Evolutionary conservation across 2,797 vertebrate genomes (phyloP).

Genomic region (Nasua narica): DNA sequence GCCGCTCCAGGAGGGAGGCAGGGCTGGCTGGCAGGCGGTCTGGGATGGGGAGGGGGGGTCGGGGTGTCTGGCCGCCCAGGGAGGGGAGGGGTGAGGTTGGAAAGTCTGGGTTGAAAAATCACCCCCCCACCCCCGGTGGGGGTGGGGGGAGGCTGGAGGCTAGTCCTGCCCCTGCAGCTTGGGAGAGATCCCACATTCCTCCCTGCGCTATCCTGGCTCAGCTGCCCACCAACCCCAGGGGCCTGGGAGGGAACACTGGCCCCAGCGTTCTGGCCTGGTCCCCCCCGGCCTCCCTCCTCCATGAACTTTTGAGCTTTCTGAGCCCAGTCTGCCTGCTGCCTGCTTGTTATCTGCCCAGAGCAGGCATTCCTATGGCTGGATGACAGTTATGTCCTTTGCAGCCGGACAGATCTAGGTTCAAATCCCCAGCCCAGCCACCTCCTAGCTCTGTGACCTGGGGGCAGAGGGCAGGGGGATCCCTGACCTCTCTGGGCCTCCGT

Average conservation of each 20-base stretch:
- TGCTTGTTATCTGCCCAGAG: not conserved
- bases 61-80: not conserved
- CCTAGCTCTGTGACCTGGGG: not conserved
- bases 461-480: not conserved
- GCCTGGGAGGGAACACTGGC: not conserved
- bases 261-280: not conserved
- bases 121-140: not conserved
- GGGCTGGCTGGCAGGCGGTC: not conserved
- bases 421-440: not conserved
- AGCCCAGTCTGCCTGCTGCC: not conserved
- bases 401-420: not conserved
- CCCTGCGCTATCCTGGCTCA: not conserved
- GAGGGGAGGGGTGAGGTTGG: slow-evolving; percentile 18
- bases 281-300: not conserved
- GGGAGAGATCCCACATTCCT: not conserved
- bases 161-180: not conserved
- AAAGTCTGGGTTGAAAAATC: not conserved
- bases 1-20: slow-evolving; percentile 26
- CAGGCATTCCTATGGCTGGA: not conserved
- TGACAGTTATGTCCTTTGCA: not conserved
- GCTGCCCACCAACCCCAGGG: not conserved
- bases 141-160: not conserved
- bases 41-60: not conserved
- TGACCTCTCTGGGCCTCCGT: not conserved
- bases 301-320: not conserved